Conservation (phyloP, 1,140 invertebrate species). For the Tyrophagus putrescentiae region DNA sequence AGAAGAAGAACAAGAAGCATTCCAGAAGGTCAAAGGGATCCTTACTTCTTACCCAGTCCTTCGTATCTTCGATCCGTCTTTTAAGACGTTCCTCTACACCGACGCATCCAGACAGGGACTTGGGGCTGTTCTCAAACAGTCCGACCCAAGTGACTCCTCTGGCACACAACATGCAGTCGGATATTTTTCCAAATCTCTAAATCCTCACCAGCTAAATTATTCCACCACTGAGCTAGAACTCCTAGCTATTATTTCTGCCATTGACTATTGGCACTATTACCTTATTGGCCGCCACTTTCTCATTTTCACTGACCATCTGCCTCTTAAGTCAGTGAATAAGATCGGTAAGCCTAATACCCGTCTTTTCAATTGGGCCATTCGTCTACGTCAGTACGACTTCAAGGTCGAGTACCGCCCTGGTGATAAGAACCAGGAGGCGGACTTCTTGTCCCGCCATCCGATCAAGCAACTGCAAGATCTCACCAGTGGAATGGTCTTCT, state of each 20-base stretch:
- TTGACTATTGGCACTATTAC: conserved; percentile 39
- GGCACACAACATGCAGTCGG: conserved; percentile 35
- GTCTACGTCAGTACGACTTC: conserved; percentile 20
- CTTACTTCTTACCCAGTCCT: neutral
- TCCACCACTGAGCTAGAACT: conserved; percentile 42
- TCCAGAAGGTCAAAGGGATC: conserved; percentile 7
- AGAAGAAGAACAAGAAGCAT: conserved; percentile 5
- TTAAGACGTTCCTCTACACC: neutral
- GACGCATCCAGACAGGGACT: conserved; percentile 36
- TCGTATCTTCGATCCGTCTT: conserved; percentile 18
- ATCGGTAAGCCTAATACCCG: conserved; percentile 15
- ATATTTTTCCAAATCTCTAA: conserved; percentile 35
- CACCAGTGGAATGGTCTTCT: neutral
- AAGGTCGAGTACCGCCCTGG: conserved; percentile 17
- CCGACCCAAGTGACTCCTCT: conserved; percentile 35
- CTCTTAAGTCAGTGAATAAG: conserved; percentile 28
- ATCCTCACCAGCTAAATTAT: conserved; percentile 37
- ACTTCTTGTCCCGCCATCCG: conserved; percentile 20
- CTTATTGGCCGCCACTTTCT: conserved; percentile 34
- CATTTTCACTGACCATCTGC: conserved; percentile 37
- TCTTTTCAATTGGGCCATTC: conserved; percentile 18
- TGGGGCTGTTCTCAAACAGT: conserved; percentile 37
- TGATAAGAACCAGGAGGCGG: conserved; percentile 16
- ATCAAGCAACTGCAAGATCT: neutral
- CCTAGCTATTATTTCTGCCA: conserved; percentile 36